Conservation (phyloP, 2,113 vertebrate genomes). For the Benitochromis conjunctus region DNA sequence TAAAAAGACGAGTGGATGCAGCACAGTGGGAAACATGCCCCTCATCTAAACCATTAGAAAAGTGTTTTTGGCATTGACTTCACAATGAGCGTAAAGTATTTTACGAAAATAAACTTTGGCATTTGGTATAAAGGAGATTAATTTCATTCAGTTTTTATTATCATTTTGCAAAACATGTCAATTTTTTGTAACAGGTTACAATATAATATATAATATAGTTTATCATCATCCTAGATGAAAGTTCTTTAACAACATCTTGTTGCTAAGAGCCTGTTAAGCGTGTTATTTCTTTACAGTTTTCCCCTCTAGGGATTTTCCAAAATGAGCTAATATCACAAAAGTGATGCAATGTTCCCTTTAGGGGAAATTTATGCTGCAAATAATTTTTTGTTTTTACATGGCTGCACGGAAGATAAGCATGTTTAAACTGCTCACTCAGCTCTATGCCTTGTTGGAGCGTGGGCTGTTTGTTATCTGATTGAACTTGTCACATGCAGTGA, state of each 20-base stretch:
- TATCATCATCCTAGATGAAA: neutral
- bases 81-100: no score
- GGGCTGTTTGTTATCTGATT: neutral
- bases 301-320: neutral
- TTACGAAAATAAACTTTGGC: no score
- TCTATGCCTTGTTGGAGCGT: neutral
- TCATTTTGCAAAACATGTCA: no score
- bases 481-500: neutral
- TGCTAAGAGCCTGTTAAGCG: neutral
- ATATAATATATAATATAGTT: neutral
- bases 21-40: neutral
- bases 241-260: neutral
- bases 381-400: neutral
- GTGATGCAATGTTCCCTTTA: neutral
- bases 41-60: neutral
- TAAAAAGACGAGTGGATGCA: neutral
- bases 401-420: neutral
- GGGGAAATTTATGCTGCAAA: neutral
- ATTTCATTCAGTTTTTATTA: no score
- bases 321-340: neutral
- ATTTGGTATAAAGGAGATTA: no score
- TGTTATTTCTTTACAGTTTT: neutral
- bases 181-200: neutral
- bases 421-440: neutral
- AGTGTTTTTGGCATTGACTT: neutral